These are phyloP conservation scores for Euglossa dilemma DNA, from an alignment of 1,140 invertebrate genomes.

Conservation along the genomic window DNA sequence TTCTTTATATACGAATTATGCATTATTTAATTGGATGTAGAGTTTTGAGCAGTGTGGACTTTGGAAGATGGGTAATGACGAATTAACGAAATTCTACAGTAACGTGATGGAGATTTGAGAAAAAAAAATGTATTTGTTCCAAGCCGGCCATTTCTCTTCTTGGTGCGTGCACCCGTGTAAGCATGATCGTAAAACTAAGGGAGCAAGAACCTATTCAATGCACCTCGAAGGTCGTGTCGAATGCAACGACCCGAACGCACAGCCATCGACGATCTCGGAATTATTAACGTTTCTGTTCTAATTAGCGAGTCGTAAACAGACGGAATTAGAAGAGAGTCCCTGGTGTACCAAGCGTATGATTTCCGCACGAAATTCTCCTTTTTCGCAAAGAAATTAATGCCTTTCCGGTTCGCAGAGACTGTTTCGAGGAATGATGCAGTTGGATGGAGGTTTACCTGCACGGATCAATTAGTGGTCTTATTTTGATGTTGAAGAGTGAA, in stretches of 20 bases:
- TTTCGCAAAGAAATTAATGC: not conserved
- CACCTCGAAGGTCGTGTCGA: constrained; percentile 45
- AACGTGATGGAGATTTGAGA: too few relatives aligned
- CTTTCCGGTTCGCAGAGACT: not conserved
- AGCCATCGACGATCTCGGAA: constrained; percentile 6
- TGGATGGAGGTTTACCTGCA: too few relatives aligned
- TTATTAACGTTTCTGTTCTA: constrained; percentile 30
- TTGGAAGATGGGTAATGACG: too few relatives aligned
- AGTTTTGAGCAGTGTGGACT: too few relatives aligned
- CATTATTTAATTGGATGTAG: too few relatives aligned
- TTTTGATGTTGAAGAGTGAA: too few relatives aligned
- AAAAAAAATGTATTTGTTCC: constrained; percentile 19
- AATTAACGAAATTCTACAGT: too few relatives aligned
- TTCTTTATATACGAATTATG: too few relatives aligned
- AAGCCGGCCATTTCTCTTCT: not conserved
- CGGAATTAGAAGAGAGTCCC: not conserved
- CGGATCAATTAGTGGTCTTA: too few relatives aligned
- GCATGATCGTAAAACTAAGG: constrained; percentile 28
- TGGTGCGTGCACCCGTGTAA: not conserved
- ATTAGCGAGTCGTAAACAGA: constrained; percentile 4
- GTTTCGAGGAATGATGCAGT: too few relatives aligned
- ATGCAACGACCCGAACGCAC: constrained; percentile 23
- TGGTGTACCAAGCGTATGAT: not conserved
- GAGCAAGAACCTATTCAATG: constrained; percentile 44
- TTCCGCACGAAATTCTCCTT: not conserved